Percentiles rank a stretch among this genome's conserved stretches.
phyloP scores from a whole-genome alignment of 2,797 vertebrate species.

The Cyprinodon diabolis region DNA sequence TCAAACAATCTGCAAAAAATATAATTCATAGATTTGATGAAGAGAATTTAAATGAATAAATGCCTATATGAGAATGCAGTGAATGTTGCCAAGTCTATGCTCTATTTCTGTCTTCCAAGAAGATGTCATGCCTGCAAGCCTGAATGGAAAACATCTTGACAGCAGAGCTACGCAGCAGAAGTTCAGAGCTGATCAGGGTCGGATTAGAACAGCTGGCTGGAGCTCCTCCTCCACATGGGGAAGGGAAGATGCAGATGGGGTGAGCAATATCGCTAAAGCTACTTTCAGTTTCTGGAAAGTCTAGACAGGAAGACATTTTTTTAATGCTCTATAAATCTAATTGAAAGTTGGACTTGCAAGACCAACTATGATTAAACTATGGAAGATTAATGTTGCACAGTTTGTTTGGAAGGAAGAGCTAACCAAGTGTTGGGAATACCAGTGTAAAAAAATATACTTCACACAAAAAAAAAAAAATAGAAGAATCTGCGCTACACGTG shows the following conservation, averaged over 20 bases:
- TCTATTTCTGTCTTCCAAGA: slow-evolving; percentile 47
- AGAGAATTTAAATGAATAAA: slow-evolving; percentile 36
- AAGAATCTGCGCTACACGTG: background rate
- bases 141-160: slow-evolving; percentile 48
- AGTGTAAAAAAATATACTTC: background rate
- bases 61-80: slow-evolving; percentile 18
- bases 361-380: too few species aligned
- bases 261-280: slow-evolving; percentile 24
- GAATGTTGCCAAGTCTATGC: slow-evolving; percentile 8
- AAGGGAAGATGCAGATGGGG: slow-evolving; percentile 31
- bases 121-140: slow-evolving; percentile 52
- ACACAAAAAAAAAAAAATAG: background rate
- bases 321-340: slow-evolving; percentile 33
- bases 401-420: background rate
- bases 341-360: slow-evolving; percentile 22
- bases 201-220: slow-evolving; percentile 26
- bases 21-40: slow-evolving; percentile 21
- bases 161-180: slow-evolving; percentile 49
- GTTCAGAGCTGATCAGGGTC: slow-evolving; percentile 36
- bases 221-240: slow-evolving; percentile 18
- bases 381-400: slow-evolving; percentile 4
- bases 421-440: background rate
- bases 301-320: slow-evolving; percentile 29
- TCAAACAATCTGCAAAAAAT: slow-evolving; percentile 13
- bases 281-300: slow-evolving; percentile 42